Evolutionary conservation across 2,113 vertebrate species (phyloP).

Genomic region (Polyodon spathula): DNA sequence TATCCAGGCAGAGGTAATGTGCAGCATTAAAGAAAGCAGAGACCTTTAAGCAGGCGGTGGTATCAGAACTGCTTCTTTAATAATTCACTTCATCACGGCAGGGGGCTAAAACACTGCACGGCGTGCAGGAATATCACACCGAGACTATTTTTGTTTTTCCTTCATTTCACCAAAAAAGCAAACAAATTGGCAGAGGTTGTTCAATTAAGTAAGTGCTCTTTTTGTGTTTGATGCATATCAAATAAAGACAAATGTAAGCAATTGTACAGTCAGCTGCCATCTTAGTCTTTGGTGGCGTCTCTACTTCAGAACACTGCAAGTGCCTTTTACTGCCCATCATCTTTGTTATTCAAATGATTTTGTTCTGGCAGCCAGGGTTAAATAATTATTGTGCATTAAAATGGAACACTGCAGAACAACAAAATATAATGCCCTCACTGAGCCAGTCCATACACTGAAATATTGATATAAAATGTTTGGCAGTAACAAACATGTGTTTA

Average conservation of each 20-base stretch:
- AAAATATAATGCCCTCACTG: too few species aligned
- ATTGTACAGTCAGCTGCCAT: conserved; percentile 39
- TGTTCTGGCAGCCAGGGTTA: too few species aligned
- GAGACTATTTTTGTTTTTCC: conserved; percentile 63
- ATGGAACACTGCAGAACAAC: too few species aligned
- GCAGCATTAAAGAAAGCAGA: conserved; percentile 79
- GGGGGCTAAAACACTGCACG: conserved; percentile 72
- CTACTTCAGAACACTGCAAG: conserved; percentile 21
- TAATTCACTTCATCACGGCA: conserved; percentile 90
- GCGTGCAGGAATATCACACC: conserved; percentile 64
- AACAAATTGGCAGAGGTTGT: conserved; percentile 73
- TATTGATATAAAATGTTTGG: too few species aligned
- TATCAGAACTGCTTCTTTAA: conserved; percentile 94
- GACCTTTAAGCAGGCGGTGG: conserved; percentile 86
- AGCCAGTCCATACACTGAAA: too few species aligned
- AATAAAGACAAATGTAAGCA: conserved; percentile 40
- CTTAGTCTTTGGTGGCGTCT: conserved; percentile 37
- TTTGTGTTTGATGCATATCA: conserved; percentile 45
- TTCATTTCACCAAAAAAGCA: conserved; percentile 63
- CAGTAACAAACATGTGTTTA: too few species aligned
- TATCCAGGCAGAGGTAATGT: conserved; percentile 63
- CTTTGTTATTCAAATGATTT: background rate
- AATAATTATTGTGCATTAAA: too few species aligned
- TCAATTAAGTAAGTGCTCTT: conserved; percentile 57
- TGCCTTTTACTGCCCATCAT: conserved; percentile 18